These are phyloP conservation scores for Lumbricus terrestris DNA, from an alignment of 2,888 invertebrate species.

Conservation along the genomic window DNA sequence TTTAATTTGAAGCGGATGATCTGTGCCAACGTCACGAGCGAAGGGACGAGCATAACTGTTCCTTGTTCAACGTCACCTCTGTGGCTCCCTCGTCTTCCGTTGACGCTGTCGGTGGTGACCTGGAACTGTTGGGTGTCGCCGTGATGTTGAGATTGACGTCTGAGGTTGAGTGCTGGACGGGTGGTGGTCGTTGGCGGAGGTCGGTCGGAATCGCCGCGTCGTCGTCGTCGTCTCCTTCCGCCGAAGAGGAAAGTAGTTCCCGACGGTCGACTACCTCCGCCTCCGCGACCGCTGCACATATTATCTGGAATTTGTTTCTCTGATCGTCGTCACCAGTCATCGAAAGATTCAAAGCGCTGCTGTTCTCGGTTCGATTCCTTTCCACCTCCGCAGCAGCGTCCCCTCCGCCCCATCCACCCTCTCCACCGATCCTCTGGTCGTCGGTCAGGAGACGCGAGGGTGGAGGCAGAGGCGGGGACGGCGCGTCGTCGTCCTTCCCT, in stretches of 20 bases:
- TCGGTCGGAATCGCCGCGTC: neutral
- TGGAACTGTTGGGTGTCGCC: neutral
- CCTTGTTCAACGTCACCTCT: neutral
- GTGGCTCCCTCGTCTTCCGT: neutral
- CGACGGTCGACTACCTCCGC: neutral
- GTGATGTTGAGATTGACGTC: neutral
- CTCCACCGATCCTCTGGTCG: neutral
- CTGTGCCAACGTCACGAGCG: neutral
- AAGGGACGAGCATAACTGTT: neutral
- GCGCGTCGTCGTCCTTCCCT: neutral
- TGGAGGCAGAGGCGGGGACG: neutral
- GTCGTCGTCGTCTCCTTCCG: neutral
- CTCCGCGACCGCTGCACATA: neutral
- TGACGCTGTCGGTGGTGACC: neutral
- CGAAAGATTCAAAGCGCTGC: neutral
- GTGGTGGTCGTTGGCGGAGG: neutral
- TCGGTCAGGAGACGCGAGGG: neutral
- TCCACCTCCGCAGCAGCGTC: too few relatives aligned
- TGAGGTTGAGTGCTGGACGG: neutral
- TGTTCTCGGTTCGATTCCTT: neutral
- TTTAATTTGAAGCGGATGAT: too few relatives aligned
- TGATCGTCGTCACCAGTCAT: neutral
- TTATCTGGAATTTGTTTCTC: neutral
- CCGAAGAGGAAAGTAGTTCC: neutral
- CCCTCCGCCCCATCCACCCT: neutral